phyloP scores from a whole-genome alignment of 2,113 vertebrate genomes.

The Enhydra lutris region DNA sequence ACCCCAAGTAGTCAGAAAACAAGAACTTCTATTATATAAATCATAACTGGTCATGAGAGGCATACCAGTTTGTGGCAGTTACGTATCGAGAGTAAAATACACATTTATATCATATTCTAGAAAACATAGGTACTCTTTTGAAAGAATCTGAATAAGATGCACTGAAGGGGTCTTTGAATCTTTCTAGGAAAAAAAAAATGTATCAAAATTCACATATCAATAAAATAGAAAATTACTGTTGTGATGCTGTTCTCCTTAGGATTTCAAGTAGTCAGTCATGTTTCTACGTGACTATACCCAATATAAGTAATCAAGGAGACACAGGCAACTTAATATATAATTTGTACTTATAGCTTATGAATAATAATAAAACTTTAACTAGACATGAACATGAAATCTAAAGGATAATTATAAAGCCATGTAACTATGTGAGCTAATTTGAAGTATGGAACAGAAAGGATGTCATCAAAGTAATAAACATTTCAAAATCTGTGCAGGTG shows the following conservation, averaged over 20 bases:
- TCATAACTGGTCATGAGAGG: background rate
- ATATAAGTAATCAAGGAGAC: background rate
- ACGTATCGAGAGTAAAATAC: background rate
- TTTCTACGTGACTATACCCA: background rate
- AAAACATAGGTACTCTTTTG: background rate
- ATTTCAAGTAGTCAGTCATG: slow-evolving; percentile 36
- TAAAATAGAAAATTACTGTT: slow-evolving; percentile 15
- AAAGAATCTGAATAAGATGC: background rate
- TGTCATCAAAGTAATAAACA: background rate
- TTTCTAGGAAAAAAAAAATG: background rate
- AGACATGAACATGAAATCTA: background rate
- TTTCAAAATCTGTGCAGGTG: background rate
- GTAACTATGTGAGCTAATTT: background rate
- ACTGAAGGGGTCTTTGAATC: background rate
- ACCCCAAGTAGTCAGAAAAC: background rate
- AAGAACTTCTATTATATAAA: slow-evolving; percentile 32
- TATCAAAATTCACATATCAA: slow-evolving; percentile 22
- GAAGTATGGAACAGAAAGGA: background rate
- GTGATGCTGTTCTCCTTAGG: background rate
- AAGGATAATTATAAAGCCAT: slow-evolving; percentile 25
- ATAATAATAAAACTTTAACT: background rate
- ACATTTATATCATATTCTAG: background rate
- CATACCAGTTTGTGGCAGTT: background rate
- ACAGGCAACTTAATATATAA: background rate
- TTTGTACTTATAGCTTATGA: background rate